phyloP scores from a whole-genome alignment of 2,113 vertebrate genomes.

The Globicephala melas region DNA sequence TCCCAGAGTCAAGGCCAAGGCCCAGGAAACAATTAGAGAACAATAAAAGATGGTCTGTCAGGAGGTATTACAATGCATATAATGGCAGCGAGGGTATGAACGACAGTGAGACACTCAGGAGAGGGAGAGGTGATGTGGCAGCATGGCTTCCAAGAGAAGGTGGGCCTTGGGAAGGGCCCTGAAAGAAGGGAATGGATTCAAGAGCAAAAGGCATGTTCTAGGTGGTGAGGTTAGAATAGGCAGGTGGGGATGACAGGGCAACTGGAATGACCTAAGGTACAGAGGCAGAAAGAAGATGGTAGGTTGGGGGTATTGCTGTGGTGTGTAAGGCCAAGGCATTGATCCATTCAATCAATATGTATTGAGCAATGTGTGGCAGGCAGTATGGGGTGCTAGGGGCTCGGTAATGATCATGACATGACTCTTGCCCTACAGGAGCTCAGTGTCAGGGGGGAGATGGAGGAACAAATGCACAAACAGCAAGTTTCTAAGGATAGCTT shows the following conservation, averaged over 20 bases:
- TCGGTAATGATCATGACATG: rapidly evolving
- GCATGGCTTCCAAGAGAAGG: background rate
- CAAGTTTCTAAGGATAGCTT: background rate
- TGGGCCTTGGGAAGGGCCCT: background rate
- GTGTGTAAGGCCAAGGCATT: background rate
- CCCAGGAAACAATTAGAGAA: background rate
- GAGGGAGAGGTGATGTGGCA: background rate
- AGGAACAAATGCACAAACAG: background rate
- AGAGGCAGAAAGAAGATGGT: background rate
- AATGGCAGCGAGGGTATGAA: background rate
- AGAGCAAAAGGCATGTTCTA: background rate
- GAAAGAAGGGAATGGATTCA: background rate
- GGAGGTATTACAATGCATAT: no score
- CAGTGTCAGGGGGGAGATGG: background rate
- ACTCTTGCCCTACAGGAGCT: background rate
- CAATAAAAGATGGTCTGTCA: background rate
- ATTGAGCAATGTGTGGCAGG: background rate
- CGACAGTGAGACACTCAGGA: background rate
- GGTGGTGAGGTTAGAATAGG: background rate
- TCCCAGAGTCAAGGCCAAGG: conserved; percentile 11
- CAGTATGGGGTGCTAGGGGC: background rate
- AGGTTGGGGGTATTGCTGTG: background rate
- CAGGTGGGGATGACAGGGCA: background rate
- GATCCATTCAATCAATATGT: rapidly evolving
- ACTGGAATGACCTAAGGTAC: background rate